These are phyloP conservation scores for Graphium colonna DNA, from an alignment of 2,888 invertebrate genomes.

Conservation along the genomic window DNA sequence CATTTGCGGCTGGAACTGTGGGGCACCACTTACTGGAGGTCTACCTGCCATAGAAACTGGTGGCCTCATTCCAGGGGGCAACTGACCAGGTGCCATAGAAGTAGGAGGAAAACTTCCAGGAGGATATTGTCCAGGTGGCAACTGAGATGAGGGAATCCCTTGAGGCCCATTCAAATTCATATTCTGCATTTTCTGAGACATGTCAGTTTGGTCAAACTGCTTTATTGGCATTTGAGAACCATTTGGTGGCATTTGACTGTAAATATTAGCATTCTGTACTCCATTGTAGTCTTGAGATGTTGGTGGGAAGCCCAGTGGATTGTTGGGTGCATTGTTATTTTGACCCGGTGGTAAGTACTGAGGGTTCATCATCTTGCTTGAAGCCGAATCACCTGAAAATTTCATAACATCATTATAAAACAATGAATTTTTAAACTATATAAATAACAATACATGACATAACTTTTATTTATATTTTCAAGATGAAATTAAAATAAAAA, in stretches of 20 bases:
- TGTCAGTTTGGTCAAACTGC: constrained; percentile 49
- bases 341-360: constrained; percentile 71
- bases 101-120: constrained; percentile 48
- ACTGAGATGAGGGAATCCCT: constrained; percentile 58
- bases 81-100: constrained; percentile 39
- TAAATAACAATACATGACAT: no score
- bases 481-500: no score
- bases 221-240: constrained; percentile 44
- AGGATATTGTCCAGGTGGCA: constrained; percentile 50
- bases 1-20: constrained; percentile 36
- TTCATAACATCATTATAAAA: constrained; percentile 6
- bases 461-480: no score
- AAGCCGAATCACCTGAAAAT: constrained; percentile 50
- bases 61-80: constrained; percentile 49
- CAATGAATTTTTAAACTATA: no score
- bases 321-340: constrained; percentile 67
- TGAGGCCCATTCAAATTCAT: constrained; percentile 67
- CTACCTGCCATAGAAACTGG: constrained; percentile 43
- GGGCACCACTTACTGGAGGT: constrained; percentile 43
- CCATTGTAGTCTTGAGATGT: constrained; percentile 65
- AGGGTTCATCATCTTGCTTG: constrained; percentile 68
- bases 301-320: constrained; percentile 58
- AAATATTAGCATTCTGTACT: constrained; percentile 62
- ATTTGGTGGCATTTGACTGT: constrained; percentile 53
- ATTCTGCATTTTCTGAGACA: constrained; percentile 71